Base-by-base conservation (phyloP, 2,113 vertebrate genomes). In the Hiodon tergisus region DNA sequence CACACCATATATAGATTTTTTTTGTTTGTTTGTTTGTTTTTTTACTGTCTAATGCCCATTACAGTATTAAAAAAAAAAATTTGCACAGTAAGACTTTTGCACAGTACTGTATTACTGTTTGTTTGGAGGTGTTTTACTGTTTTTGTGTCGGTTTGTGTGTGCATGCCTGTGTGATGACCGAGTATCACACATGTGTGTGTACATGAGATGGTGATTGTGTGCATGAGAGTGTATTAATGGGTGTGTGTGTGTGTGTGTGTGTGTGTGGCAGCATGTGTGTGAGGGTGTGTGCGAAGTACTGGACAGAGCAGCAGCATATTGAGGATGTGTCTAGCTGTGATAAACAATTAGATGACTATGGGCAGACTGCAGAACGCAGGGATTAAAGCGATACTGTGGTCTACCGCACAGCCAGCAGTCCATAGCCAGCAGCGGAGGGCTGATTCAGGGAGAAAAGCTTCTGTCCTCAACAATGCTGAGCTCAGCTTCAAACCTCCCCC, bases 131-230 rank as follows among this genome's bases (percentile, higher is more conserved):
- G 7, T 52, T 31, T 46, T 9, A 54, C 11, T 66, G 61, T 46
- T 31, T 68, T 63, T 10, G 46, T 68, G 47, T 52, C 66, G 59
- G 46, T 17, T 31, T 69, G 54, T 60, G 50, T 65, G 61, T 58
- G 73, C 67, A 14, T 8, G 31, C 55, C 7, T 53, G 4, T 69
- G 51, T 53, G 46, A n/a, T 66, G 47, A 10, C 47, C 76, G 55
- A 69, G 16, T 69, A 16, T 61, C 58, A 66, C 53, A 16, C 53
- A 31, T 72, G 11, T 69, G 6, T 66, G 48, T 4, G 61, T 63
- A 86, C 83, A 83, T 86, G 69, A 72, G 85, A 78, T 9, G 3
- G 59, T 60, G 85, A 78, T 9, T 60, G 59, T 60, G 59, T 13
- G 8, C 31, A 31, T 31, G 31, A 31, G 1, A 31, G 31, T 31